phyloP scores from a whole-genome alignment of 2,113 vertebrate species.

The Microcebus tavaratra region DNA sequence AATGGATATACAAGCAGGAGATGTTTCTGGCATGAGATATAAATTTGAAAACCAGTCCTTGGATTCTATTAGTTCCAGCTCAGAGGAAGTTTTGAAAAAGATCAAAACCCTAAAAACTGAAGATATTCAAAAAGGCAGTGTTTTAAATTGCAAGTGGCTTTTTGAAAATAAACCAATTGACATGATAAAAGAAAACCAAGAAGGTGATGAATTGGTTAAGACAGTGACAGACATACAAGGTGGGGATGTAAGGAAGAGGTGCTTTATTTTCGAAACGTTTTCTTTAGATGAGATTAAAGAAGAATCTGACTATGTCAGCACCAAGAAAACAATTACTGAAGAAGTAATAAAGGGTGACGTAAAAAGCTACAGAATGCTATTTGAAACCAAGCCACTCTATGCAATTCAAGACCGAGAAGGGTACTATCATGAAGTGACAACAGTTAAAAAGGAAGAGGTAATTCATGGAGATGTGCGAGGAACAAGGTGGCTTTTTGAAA shows the following conservation, averaged over 20 bases:
- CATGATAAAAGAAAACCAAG: conserved; percentile 84
- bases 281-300: conserved; percentile 92
- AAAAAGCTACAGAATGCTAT: conserved; percentile 92
- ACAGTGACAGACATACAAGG: conserved; percentile 91
- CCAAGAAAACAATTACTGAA: conserved; percentile 82
- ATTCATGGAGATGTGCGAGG: conserved; percentile 91
- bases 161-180: conserved; percentile 94
- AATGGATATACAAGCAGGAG: conserved; percentile 91
- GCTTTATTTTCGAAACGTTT: conserved; percentile 93
- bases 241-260: conserved; percentile 90
- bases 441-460: conserved; percentile 93
- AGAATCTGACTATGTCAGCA: conserved; percentile 79
- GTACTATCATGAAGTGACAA: conserved; percentile 93
- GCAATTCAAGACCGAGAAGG: conserved; percentile 94
- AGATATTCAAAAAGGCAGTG: conserved; percentile 93
- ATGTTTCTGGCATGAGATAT: conserved; percentile 92
- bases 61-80: conserved; percentile 90
- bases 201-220: conserved; percentile 78
- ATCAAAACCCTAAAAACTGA: conserved; percentile 88
- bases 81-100: conserved; percentile 88
- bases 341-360: conserved; percentile 91
- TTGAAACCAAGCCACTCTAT: conserved; percentile 94
- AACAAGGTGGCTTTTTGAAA: conserved; percentile 95
- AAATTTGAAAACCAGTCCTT: conserved; percentile 93
- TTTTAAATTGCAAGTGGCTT: conserved; percentile 90